These are phyloP conservation scores for Clarias platycephalus DNA, from an alignment of 2,797 vertebrate species.

Conservation along the genomic window DNA sequence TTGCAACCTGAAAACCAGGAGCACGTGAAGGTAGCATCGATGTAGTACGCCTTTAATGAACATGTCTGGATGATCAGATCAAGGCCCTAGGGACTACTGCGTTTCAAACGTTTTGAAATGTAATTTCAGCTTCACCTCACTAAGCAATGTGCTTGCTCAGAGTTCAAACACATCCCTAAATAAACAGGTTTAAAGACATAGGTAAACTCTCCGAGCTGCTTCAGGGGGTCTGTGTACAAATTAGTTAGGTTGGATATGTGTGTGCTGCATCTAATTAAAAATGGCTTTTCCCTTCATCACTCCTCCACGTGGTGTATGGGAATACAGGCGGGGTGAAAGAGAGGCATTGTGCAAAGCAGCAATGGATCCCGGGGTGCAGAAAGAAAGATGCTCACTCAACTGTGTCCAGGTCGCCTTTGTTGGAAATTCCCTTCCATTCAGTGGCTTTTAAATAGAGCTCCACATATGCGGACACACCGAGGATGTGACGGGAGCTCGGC, in stretches of 20 bases:
- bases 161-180: constrained; percentile 4
- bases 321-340: constrained; percentile 78
- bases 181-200: constrained; percentile 11
- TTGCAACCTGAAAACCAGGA: neutral
- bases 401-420: constrained; percentile 83
- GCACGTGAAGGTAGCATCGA: constrained; percentile 5
- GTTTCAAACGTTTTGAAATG: neutral
- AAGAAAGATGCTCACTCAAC: constrained; percentile 82
- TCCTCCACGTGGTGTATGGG: constrained; percentile 81
- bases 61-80: neutral
- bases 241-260: constrained; percentile 59
- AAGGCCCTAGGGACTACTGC: neutral
- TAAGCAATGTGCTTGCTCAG: neutral
- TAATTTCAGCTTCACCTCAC: neutral
- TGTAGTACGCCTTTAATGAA: neutral
- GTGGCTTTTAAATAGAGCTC: constrained; percentile 82
- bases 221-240: constrained; percentile 37
- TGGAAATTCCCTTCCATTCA: constrained; percentile 81
- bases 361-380: constrained; percentile 77
- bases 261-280: constrained; percentile 75
- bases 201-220: constrained; percentile 14
- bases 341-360: constrained; percentile 76
- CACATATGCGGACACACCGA: constrained; percentile 67
- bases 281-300: constrained; percentile 69
- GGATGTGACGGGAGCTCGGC: constrained; percentile 41